Evolutionary conservation across 2,113 vertebrate genomes (phyloP).

Genomic region (Ranitomeya imitator): DNA sequence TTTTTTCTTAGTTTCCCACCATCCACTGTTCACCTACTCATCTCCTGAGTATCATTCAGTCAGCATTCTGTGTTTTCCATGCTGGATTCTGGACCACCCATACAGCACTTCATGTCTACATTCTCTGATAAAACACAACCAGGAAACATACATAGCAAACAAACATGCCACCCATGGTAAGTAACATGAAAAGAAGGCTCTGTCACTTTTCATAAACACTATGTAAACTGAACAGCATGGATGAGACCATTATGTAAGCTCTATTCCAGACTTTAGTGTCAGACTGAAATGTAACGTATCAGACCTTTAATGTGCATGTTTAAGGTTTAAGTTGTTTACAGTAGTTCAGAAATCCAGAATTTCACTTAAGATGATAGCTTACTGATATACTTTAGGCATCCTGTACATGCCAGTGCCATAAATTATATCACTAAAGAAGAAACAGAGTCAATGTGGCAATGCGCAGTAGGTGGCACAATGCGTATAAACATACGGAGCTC

Average conservation of each 20-base stretch:
- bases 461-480: too few species aligned
- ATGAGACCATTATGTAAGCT: not conserved
- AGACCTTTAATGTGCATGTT: not conserved
- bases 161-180: conserved; percentile 27
- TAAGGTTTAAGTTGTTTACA: too few species aligned
- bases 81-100: conserved; percentile 28
- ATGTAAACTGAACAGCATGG: not conserved
- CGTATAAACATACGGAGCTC: too few species aligned
- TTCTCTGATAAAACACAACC: conserved; percentile 26
- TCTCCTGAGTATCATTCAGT: conserved; percentile 24
- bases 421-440: too few species aligned
- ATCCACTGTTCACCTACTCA: not conserved
- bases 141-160: conserved; percentile 26
- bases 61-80: conserved; percentile 19
- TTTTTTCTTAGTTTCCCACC: conserved; percentile 42
- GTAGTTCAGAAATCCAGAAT: too few species aligned
- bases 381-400: too few species aligned
- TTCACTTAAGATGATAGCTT: too few species aligned
- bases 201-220: not conserved
- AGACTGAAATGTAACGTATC: not conserved
- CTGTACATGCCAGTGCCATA: too few species aligned
- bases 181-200: not conserved
- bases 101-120: conserved; percentile 14
- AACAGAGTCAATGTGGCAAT: too few species aligned
- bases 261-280: not conserved